These are phyloP conservation scores for Dexiosoma caninum DNA, from an alignment of 2,888 invertebrate genomes.

Conservation along the genomic window DNA sequence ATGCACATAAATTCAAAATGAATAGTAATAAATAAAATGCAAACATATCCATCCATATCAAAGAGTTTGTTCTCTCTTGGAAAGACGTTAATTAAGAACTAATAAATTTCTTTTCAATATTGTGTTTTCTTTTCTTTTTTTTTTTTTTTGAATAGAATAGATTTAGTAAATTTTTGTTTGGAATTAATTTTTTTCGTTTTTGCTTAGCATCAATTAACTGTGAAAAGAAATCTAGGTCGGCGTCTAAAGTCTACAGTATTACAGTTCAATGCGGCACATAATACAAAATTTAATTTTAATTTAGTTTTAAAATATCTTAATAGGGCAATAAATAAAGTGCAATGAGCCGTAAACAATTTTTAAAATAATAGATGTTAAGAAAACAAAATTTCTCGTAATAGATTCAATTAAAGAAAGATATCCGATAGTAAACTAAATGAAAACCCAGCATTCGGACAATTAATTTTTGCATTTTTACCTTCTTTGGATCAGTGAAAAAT, in stretches of 20 bases:
- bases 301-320: neutral
- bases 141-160: neutral
- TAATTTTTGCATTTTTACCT: no score
- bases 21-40: neutral
- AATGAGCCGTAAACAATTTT: neutral
- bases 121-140: no score
- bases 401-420: no score
- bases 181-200: neutral
- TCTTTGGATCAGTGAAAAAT: no score
- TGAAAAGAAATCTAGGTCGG: constrained; percentile 33
- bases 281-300: neutral
- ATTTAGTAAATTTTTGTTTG: neutral
- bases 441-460: no score
- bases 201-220: neutral
- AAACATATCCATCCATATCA: neutral
- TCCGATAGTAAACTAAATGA: no score
- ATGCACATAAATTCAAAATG: constrained; percentile 19
- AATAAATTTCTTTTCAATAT: no score
- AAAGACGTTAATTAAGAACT: neutral
- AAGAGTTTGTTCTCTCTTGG: neutral
- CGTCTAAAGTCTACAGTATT: neutral
- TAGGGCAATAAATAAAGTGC: neutral
- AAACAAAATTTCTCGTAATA: no score
- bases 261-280: neutral
- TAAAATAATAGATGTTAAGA: no score